phyloP scores from a whole-genome alignment of 2,888 invertebrate genomes.

The Hermaeophaga mercurialis region DNA sequence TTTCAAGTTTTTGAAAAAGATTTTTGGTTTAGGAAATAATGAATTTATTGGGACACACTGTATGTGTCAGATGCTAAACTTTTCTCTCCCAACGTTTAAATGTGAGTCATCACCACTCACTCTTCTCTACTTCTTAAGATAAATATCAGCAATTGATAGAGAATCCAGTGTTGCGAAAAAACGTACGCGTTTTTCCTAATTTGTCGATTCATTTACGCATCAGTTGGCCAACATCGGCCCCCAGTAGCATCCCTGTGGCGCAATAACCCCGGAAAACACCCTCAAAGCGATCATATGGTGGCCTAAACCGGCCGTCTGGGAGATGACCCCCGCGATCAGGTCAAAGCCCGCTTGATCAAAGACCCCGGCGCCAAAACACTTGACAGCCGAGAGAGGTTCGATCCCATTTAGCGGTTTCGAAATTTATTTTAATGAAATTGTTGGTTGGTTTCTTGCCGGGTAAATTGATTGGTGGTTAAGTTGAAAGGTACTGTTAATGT shows the following conservation, averaged over 20 bases:
- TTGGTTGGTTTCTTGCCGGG: constrained; percentile 28
- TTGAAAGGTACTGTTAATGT: constrained; percentile 22
- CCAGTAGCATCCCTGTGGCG: not conserved
- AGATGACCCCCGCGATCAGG: constrained; percentile 43
- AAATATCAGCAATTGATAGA: not conserved
- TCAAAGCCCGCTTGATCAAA: constrained; percentile 51
- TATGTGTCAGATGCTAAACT: not conserved
- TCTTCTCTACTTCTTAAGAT: constrained; percentile 1
- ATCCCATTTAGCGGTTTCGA: constrained; percentile 44
- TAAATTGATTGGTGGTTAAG: constrained; percentile 21
- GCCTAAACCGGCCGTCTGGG: constrained; percentile 39
- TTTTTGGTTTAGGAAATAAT: no score
- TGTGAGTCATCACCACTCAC: constrained; percentile 1
- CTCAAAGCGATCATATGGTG: constrained; percentile 44
- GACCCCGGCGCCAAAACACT: constrained; percentile 53
- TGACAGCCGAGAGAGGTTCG: constrained; percentile 44
- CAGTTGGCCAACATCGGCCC: not conserved
- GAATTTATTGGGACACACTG: not conserved
- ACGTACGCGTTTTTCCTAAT: not conserved
- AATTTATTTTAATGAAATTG: constrained; percentile 40
- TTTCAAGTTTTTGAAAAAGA: no score
- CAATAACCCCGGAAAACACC: constrained; percentile 22
- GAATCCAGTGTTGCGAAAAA: not conserved
- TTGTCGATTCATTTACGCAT: not conserved
- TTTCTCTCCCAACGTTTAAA: not conserved